Conservation (phyloP, 1,140 invertebrate species). For the Brachionus calyciflorus region DNA sequence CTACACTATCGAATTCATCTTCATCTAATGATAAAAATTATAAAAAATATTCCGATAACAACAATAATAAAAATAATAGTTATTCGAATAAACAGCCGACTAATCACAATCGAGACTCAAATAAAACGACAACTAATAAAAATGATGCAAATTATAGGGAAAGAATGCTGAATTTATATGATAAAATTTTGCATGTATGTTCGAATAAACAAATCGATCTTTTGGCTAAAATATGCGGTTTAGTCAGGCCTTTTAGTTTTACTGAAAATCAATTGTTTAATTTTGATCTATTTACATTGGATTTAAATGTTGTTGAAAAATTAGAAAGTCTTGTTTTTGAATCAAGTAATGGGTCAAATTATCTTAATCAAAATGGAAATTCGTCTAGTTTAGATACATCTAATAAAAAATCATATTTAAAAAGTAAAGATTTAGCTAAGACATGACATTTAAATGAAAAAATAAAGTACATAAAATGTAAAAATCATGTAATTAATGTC, state of each 20-base stretch:
- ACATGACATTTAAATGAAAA: neutral
- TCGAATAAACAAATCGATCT: conserved; percentile 33
- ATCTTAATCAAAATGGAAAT: neutral
- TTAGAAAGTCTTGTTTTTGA: conserved; percentile 18
- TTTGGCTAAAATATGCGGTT: conserved; percentile 23
- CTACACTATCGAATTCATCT: conserved; percentile 7
- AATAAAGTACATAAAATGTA: neutral
- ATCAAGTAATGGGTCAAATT: neutral
- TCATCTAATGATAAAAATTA: conserved; percentile 9
- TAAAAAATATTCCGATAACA: conserved; percentile 19
- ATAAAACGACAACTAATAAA: neutral
- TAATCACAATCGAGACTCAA: conserved; percentile 38
- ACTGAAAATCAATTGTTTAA: conserved; percentile 32
- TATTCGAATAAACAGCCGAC: conserved; percentile 22
- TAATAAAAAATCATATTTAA: neutral
- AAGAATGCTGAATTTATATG: conserved; percentile 33
- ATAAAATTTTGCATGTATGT: neutral
- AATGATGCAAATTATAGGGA: neutral
- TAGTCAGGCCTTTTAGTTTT: conserved; percentile 19
- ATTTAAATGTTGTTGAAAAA: conserved; percentile 24
- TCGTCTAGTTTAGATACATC: conserved; percentile 38
- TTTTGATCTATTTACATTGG: conserved; percentile 34
- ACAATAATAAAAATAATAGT: no score
- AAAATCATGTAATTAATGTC: neutral
- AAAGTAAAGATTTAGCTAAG: conserved; percentile 7